Conservation (phyloP, 2,113 vertebrate species). For the Hylia prasina region DNA sequence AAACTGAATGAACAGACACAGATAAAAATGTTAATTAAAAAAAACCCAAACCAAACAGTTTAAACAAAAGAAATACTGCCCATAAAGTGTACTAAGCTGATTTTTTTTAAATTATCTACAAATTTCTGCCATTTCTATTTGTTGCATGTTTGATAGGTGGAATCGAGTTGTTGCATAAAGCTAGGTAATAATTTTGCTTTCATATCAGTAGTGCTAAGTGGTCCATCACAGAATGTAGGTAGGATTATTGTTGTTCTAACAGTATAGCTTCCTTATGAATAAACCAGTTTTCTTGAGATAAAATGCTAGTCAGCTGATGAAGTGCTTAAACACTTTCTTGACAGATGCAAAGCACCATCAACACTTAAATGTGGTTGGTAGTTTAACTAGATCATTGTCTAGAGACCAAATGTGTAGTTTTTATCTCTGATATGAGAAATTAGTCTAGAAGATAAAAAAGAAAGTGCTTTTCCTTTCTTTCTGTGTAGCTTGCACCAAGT, state of each 20-base stretch:
- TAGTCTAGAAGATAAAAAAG: neutral
- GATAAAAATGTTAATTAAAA: neutral
- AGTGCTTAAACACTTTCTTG: neutral
- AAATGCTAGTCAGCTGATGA: neutral
- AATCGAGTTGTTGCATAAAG: neutral
- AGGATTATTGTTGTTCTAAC: neutral
- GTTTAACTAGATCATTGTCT: neutral
- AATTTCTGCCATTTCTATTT: neutral
- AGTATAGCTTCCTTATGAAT: neutral
- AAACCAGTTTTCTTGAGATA: neutral
- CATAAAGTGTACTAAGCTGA: neutral
- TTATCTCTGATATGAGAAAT: neutral
- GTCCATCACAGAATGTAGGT: neutral
- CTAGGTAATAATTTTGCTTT: neutral
- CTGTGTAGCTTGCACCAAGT: neutral
- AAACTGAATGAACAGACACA: neutral
- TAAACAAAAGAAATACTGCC: neutral
- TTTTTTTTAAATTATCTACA: neutral
- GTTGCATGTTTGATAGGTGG: neutral
- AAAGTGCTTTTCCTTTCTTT: neutral
- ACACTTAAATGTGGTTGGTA: neutral
- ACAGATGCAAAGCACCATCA: neutral
- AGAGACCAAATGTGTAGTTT: neutral
- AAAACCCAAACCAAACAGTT: neutral
- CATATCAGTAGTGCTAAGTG: neutral